Percentiles rank a stretch among this genome's conserved stretches.
phyloP scores from a whole-genome alignment of 2,888 invertebrate genomes.

The Escarpia spicata region DNA sequence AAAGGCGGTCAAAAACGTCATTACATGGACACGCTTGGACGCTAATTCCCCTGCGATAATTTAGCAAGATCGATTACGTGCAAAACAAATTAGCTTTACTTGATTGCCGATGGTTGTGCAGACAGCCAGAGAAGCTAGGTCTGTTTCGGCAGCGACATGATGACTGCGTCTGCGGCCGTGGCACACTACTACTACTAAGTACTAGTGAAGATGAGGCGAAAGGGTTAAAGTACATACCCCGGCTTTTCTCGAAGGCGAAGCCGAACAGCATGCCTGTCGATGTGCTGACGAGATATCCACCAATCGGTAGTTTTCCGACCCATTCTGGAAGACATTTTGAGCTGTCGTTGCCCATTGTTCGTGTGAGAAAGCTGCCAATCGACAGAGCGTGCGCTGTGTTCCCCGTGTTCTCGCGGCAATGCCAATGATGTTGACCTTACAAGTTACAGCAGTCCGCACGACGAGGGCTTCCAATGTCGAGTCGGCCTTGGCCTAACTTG shows the following conservation, averaged over 20 bases:
- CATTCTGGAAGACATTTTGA: conserved; percentile 1
- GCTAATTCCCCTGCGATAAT: not conserved
- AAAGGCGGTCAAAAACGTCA: not conserved
- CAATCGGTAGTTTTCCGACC: not conserved
- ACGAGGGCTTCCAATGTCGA: not conserved
- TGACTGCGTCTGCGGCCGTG: not conserved
- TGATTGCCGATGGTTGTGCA: not conserved
- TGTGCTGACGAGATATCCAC: not conserved
- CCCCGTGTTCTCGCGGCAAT: not conserved
- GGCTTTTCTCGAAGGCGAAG: conserved; percentile 32
- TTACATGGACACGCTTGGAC: not conserved
- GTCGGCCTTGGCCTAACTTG: not conserved
- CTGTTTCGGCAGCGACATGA: not conserved
- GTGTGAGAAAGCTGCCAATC: not conserved
- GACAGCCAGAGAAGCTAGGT: not conserved
- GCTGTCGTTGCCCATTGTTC: conserved; percentile 13
- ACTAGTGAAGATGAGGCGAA: not conserved
- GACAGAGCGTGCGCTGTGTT: not conserved
- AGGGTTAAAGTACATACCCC: conserved; percentile 27
- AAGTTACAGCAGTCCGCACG: not conserved
- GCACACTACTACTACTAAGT: not conserved
- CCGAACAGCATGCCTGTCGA: conserved; percentile 33
- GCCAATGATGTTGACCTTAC: conserved; percentile 13
- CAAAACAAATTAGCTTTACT: not conserved
- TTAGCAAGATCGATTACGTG: not conserved